These are phyloP conservation scores for Acipenser transmontanus DNA, from an alignment of 2,797 vertebrate genomes.

Conservation along the genomic window DNA sequence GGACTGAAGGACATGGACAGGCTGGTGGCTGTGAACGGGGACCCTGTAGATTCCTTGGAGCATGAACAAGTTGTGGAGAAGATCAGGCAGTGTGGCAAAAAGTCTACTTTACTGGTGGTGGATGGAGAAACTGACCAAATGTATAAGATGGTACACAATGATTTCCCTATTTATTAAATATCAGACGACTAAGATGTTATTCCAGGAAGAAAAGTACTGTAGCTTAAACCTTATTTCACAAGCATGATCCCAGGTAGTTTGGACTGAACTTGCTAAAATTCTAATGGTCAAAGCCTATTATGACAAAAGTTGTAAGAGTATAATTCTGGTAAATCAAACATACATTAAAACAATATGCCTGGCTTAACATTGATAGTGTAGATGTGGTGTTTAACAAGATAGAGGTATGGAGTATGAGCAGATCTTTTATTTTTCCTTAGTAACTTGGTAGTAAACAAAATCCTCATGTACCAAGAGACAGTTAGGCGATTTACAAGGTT, in stretches of 20 bases:
- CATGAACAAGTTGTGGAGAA: conserved; percentile 73
- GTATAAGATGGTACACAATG: conserved; percentile 70
- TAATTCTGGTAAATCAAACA: too few relatives aligned
- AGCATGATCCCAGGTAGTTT: background rate
- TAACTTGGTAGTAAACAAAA: too few relatives aligned
- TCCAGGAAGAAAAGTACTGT: background rate
- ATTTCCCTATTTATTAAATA: background rate
- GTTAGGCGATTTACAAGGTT: too few relatives aligned
- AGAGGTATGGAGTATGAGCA: too few relatives aligned
- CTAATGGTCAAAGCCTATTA: background rate
- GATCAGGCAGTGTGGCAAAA: conserved; percentile 62
- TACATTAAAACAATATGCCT: too few relatives aligned
- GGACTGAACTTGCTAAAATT: background rate
- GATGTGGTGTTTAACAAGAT: too few relatives aligned
- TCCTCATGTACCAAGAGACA: too few relatives aligned
- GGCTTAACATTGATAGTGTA: too few relatives aligned
- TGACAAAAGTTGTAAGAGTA: too few relatives aligned
- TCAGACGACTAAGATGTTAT: too few relatives aligned
- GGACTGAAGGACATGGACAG: conserved; percentile 74
- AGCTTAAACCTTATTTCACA: background rate
- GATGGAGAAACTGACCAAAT: conserved; percentile 72
- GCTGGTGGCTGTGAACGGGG: conserved; percentile 74
- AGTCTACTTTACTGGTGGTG: conserved; percentile 70
- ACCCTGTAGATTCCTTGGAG: conserved; percentile 54
- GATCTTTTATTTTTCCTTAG: too few relatives aligned